phyloP scores from a whole-genome alignment of 2,888 invertebrate genomes.

The Melolontha melolontha region DNA sequence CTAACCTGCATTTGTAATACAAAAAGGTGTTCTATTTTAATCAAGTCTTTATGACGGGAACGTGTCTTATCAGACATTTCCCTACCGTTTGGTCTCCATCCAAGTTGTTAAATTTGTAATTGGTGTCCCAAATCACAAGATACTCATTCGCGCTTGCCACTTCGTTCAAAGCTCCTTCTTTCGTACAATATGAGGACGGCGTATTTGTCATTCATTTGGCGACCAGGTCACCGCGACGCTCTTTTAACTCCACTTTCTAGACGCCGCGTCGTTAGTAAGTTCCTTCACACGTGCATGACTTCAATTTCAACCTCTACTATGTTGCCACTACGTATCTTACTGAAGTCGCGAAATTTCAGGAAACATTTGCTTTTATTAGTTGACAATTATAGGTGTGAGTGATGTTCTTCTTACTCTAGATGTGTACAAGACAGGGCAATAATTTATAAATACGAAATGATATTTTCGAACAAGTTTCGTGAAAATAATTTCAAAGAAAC shows the following conservation, averaged over 20 bases:
- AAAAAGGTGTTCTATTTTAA: not conserved
- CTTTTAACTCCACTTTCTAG: constrained; percentile 17
- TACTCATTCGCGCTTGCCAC: constrained; percentile 14
- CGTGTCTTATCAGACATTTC: constrained; percentile 15
- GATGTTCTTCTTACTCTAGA: too few relatives aligned
- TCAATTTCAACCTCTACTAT: not conserved
- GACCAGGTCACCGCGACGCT: not conserved
- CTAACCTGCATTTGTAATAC: too few relatives aligned
- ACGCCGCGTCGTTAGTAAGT: constrained; percentile 3
- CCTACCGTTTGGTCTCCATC: constrained; percentile 26
- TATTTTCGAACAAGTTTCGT: too few relatives aligned
- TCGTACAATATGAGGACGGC: constrained; percentile 6
- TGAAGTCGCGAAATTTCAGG: too few relatives aligned
- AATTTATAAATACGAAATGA: too few relatives aligned
- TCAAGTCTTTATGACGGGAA: constrained; percentile 1
- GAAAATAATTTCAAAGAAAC: too few relatives aligned
- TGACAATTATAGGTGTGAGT: too few relatives aligned
- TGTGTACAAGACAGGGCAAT: too few relatives aligned
- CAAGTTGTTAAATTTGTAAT: constrained; percentile 38
- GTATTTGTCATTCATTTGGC: constrained; percentile 35
- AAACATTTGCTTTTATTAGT: too few relatives aligned
- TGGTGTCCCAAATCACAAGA: constrained; percentile 30
- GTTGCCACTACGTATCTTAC: not conserved
- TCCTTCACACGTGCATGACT: not conserved
- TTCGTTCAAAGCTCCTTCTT: constrained; percentile 10